Conservation (phyloP, 2,797 vertebrate species). For the Brachymystax lenok region DNA sequence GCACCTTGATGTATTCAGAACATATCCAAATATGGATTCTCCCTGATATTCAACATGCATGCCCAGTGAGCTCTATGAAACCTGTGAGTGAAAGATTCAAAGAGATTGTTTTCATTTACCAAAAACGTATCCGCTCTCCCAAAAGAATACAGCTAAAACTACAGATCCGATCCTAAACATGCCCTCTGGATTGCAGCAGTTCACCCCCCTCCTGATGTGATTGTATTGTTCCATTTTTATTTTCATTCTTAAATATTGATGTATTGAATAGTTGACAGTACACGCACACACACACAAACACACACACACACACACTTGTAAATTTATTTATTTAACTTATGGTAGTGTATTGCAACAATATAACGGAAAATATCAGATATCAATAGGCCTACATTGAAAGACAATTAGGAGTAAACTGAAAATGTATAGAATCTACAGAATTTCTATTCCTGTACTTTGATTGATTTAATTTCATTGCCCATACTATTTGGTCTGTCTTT, state of each 20-base stretch:
- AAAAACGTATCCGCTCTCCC: background rate
- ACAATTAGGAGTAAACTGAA: background rate
- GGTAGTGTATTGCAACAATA: background rate
- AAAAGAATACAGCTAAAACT: background rate
- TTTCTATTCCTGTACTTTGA: background rate
- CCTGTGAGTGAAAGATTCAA: background rate
- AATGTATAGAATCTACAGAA: background rate
- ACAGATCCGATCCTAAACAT: background rate
- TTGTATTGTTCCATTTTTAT: background rate
- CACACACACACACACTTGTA: background rate
- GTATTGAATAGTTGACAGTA: background rate
- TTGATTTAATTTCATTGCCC: background rate
- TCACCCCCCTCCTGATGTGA: background rate
- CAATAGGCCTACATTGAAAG: background rate
- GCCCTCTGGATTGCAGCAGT: background rate
- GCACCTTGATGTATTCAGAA: slow-evolving; percentile 16
- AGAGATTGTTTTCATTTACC: background rate
- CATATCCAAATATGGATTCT: slow-evolving; percentile 42
- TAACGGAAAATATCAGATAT: background rate
- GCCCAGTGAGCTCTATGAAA: background rate
- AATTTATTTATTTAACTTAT: background rate
- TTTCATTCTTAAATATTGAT: background rate
- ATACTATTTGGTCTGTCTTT: background rate
- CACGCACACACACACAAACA: background rate
- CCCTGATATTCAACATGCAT: slow-evolving; percentile 13